These are phyloP conservation scores for Leptodactylus fallax DNA, from an alignment of 2,797 vertebrate species.

Conservation along the genomic window DNA sequence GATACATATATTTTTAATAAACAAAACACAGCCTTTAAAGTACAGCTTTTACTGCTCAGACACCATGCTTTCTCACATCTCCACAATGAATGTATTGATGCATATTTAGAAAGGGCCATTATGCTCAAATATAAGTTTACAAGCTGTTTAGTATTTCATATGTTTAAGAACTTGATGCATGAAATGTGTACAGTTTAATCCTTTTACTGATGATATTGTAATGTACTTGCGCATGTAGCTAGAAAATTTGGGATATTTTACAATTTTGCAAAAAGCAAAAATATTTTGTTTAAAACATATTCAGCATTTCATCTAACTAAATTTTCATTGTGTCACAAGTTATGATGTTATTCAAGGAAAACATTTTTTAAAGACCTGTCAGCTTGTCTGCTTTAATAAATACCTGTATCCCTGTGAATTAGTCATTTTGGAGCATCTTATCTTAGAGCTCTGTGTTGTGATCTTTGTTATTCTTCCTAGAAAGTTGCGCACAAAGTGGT, in stretches of 20 bases:
- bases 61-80: slow-evolving; percentile 3
- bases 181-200: background rate
- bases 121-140: slow-evolving; percentile 5
- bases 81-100: slow-evolving; percentile 6
- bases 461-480: too few species aligned
- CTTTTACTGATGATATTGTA: background rate
- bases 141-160: slow-evolving; percentile 1
- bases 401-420: too few species aligned
- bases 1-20: slow-evolving; percentile 22
- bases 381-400: too few species aligned
- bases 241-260: background rate
- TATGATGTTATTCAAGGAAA: too few species aligned
- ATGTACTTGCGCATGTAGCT: background rate
- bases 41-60: background rate
- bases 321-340: too few species aligned
- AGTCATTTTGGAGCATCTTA: too few species aligned
- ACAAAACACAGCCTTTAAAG: slow-evolving; percentile 4
- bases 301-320: background rate
- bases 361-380: too few species aligned
- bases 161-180: background rate
- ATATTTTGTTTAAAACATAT: background rate
- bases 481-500: too few species aligned
- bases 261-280: background rate
- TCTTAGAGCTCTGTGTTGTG: too few species aligned
- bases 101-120: background rate